A percentile compares a stretch with the other conserved stretches of the same genome.
These are phyloP conservation scores for Gambelia wislizenii DNA, from an alignment of 2,797 vertebrate genomes.

Conservation along the genomic window DNA sequence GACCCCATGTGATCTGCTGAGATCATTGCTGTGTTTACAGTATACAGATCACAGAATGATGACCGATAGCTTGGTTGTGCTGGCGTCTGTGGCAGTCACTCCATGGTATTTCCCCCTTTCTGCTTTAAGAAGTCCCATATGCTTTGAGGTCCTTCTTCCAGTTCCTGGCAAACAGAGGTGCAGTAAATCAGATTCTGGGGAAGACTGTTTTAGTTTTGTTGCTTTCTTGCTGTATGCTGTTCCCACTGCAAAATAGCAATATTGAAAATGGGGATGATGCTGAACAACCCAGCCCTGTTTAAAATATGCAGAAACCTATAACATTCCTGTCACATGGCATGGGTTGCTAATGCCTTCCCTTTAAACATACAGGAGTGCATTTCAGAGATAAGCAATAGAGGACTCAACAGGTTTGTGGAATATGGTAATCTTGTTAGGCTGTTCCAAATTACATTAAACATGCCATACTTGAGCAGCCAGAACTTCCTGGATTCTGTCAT, in stretches of 20 bases:
- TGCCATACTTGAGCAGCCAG: conserved; percentile 5
- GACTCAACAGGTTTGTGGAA: neutral
- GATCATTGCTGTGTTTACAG: neutral
- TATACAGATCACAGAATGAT: neutral
- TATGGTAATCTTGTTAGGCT: neutral
- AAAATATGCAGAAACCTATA: neutral
- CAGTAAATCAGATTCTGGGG: neutral
- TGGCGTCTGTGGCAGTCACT: neutral
- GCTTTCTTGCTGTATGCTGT: neutral
- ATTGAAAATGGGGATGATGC: neutral
- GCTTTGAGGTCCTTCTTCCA: neutral
- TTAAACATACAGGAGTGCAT: neutral
- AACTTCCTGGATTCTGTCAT: conserved; percentile 16
- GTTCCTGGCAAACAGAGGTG: neutral
- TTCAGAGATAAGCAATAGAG: neutral
- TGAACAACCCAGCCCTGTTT: neutral
- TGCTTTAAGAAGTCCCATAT: neutral
- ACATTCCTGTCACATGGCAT: conserved; percentile 5
- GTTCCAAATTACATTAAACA: neutral
- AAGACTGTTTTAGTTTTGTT: neutral
- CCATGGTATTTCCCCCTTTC: neutral
- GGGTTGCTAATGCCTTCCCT: neutral
- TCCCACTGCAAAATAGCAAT: neutral
- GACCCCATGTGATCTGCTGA: neutral
- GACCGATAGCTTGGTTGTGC: neutral